Conservation (phyloP, 2,888 invertebrate species). For the Lepidonotus clava region DNA sequence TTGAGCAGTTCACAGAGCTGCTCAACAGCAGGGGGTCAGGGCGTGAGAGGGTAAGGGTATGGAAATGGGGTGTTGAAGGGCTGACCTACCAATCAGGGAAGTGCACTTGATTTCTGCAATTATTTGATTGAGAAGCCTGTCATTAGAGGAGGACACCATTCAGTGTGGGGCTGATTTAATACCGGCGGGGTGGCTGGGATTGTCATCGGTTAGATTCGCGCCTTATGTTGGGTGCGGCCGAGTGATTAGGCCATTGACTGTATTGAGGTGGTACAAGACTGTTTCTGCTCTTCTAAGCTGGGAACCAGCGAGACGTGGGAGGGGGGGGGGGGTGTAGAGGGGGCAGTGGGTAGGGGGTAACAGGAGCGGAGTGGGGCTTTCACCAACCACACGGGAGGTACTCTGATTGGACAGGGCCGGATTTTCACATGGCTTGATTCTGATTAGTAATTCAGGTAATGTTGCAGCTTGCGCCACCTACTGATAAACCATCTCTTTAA, state of each 20-base stretch:
- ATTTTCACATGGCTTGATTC: background rate
- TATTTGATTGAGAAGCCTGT: constrained; percentile 48
- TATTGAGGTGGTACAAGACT: background rate
- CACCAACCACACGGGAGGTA: background rate
- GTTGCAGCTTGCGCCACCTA: constrained; percentile 2
- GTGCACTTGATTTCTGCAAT: constrained; percentile 37
- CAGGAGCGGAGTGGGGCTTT: background rate
- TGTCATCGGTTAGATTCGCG: background rate
- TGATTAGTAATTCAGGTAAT: constrained; percentile 38
- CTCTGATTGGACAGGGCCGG: constrained; percentile 11
- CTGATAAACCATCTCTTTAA: constrained; percentile 33
- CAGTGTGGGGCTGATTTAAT: background rate
- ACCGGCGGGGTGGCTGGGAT: constrained; percentile 2
- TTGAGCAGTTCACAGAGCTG: background rate
- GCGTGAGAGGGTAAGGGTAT: background rate
- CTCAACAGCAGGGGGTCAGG: background rate
- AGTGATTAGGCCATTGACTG: constrained; percentile 34
- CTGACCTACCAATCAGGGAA: background rate
- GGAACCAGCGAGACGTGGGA: too few relatives aligned
- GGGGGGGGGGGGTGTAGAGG: too few relatives aligned
- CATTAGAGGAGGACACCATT: too few relatives aligned
- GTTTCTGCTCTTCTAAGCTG: too few relatives aligned
- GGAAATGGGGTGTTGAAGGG: background rate
- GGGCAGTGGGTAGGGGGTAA: background rate
- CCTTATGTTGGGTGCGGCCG: background rate